Evolutionary conservation across 2,888 invertebrate species (phyloP).

Genomic region (Pollenia labialis): DNA sequence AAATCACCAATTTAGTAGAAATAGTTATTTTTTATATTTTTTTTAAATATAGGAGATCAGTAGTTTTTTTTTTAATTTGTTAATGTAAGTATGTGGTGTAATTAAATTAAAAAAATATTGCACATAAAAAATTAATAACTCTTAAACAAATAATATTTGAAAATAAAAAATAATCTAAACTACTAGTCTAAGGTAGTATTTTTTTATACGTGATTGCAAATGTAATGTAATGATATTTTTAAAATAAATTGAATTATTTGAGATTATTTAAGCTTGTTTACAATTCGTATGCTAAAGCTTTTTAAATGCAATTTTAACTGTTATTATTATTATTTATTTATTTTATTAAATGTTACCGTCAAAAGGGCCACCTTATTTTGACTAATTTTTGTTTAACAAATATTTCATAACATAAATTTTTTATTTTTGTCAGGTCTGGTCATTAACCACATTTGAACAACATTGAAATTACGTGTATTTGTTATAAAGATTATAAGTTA

Average conservation of each 20-base stretch:
- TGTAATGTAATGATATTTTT: constrained; percentile 50
- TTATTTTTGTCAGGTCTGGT: too few species aligned
- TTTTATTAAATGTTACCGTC: background rate
- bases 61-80: constrained; percentile 77
- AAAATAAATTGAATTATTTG: constrained; percentile 25
- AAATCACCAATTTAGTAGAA: constrained; percentile 40
- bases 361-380: background rate
- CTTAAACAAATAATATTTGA: constrained; percentile 3
- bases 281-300: constrained; percentile 65
- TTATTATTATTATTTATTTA: constrained; percentile 41
- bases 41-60: constrained; percentile 80
- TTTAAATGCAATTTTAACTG: constrained; percentile 66
- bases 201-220: constrained; percentile 32
- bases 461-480: too few species aligned
- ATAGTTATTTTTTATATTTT: constrained; percentile 35
- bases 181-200: constrained; percentile 65
- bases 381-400: background rate
- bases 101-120: constrained; percentile 72
- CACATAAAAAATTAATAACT: constrained; percentile 60
- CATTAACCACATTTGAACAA: too few species aligned
- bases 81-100: constrained; percentile 53
- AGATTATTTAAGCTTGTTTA: constrained; percentile 63
- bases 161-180: constrained; percentile 54
- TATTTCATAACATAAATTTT: too few species aligned
- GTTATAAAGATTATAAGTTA: too few species aligned